Conservation (phyloP, 2,888 invertebrate species). For the Pasiphila rectangulata region DNA sequence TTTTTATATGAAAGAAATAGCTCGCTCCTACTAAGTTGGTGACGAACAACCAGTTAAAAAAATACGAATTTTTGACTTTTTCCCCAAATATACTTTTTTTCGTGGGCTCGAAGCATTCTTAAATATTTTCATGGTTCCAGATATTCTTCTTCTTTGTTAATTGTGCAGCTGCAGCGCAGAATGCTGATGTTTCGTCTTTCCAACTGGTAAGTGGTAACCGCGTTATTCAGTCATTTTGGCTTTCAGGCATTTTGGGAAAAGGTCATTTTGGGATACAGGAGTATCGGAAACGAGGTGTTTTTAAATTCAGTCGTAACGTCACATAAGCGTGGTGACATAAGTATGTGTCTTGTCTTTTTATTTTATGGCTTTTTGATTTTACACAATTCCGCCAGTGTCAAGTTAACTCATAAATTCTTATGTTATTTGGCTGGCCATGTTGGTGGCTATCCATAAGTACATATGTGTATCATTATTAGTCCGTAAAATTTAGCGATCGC, state of each 20-base stretch:
- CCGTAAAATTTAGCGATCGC: too few species aligned
- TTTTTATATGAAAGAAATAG: background rate
- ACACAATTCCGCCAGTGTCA: too few species aligned
- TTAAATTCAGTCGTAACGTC: too few species aligned
- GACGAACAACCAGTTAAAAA: background rate
- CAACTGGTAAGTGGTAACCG: slow-evolving; percentile 9
- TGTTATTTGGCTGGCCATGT: too few species aligned
- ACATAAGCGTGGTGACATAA: too few species aligned
- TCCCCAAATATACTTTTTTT: background rate
- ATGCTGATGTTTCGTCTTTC: slow-evolving; percentile 10
- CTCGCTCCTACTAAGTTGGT: background rate
- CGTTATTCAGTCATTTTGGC: background rate
- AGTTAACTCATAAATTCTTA: too few species aligned
- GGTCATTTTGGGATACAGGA: background rate
- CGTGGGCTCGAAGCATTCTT: background rate
- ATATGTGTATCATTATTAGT: too few species aligned
- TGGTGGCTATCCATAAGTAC: too few species aligned
- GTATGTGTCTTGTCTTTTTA: slow-evolving; percentile 12
- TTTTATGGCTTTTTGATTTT: too few species aligned
- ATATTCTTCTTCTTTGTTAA: background rate
- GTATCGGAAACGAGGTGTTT: too few species aligned
- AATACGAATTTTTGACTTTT: background rate
- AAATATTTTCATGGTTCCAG: background rate
- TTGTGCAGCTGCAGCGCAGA: background rate
- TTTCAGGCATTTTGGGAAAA: too few species aligned